Percentiles rank a stretch among this genome's conserved stretches.
Evolutionary conservation across 2,113 vertebrate species (phyloP).

Genomic region (Callaeas wilsoni): DNA sequence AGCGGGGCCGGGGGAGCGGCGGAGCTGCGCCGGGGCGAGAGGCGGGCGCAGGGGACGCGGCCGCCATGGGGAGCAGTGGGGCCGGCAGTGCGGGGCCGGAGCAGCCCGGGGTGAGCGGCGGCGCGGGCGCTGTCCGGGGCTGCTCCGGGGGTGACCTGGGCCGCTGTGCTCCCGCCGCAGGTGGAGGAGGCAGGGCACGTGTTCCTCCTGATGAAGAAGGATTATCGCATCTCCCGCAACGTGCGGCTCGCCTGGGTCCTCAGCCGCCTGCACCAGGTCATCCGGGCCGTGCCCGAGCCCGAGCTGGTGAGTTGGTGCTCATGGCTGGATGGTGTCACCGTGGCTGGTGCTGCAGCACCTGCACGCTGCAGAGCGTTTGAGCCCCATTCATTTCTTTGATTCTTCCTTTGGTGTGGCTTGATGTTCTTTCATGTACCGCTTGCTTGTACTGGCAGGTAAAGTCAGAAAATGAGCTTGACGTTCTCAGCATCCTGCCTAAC

Average conservation of each 20-base stretch:
- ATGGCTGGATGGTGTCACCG: not conserved
- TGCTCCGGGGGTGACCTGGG: not conserved
- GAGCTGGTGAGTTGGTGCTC: conserved; percentile 80
- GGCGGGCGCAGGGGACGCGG: not conserved
- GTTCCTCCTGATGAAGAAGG: conserved; percentile 94
- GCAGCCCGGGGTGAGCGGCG: not conserved
- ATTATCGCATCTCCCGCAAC: conserved; percentile 94
- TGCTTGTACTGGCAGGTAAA: conserved; percentile 67
- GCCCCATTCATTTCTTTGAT: not conserved
- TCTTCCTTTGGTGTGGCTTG: no score
- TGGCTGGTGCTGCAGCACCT: not conserved
- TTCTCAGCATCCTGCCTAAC: conserved; percentile 89
- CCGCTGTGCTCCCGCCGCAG: conserved; percentile 56
- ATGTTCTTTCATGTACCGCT: accelerated
- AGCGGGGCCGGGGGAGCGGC: not conserved
- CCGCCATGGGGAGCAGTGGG: not conserved
- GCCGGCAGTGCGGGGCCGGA: not conserved
- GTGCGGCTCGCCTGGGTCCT: conserved; percentile 97
- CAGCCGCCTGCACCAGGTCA: conserved; percentile 85
- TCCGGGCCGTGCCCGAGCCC: conserved; percentile 80
- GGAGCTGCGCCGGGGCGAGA: not conserved
- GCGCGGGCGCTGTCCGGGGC: not conserved
- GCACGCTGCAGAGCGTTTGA: not conserved
- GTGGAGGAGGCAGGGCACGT: conserved; percentile 96
- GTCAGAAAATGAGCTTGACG: conserved; percentile 86